phyloP scores from a whole-genome alignment of 2,797 vertebrate genomes.

The Allochrocebus solatus region DNA sequence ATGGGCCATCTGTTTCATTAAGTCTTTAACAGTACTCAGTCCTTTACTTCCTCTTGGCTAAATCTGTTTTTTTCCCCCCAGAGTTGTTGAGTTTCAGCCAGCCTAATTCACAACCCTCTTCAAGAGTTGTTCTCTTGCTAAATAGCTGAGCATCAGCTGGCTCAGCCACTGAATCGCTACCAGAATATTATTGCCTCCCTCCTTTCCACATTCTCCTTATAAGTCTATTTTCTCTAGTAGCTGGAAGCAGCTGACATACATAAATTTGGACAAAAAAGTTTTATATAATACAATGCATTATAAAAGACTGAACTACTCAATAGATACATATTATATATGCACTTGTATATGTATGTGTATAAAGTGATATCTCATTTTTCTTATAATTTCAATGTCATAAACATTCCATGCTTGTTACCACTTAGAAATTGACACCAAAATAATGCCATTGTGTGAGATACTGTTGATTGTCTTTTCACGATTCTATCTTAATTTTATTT shows the following conservation, averaged over 20 bases:
- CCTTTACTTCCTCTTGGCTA: conserved; percentile 78
- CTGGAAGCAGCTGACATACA: conserved; percentile 30
- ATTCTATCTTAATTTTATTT: neutral
- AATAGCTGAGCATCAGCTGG: conserved; percentile 75
- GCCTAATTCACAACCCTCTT: conserved; percentile 77
- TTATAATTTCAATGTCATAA: neutral
- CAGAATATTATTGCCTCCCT: neutral
- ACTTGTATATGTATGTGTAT: neutral
- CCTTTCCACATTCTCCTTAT: neutral
- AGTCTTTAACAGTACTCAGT: conserved; percentile 72
- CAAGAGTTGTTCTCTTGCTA: conserved; percentile 65
- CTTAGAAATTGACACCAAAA: neutral
- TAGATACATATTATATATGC: neutral
- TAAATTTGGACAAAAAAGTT: neutral
- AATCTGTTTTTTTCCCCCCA: conserved; percentile 58
- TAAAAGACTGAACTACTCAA: neutral
- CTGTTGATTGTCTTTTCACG: neutral
- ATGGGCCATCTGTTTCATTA: conserved; percentile 83
- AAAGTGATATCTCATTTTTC: neutral
- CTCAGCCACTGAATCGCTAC: conserved; percentile 29
- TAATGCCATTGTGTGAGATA: neutral
- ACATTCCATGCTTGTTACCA: neutral
- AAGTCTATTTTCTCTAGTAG: conserved; percentile 35
- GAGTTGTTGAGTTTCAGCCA: conserved; percentile 77
- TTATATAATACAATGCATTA: neutral